Evolutionary conservation across 92 coral and sea anemone genomes (phyloP).

Genomic region (Hydrozoanthus gracilis): DNA sequence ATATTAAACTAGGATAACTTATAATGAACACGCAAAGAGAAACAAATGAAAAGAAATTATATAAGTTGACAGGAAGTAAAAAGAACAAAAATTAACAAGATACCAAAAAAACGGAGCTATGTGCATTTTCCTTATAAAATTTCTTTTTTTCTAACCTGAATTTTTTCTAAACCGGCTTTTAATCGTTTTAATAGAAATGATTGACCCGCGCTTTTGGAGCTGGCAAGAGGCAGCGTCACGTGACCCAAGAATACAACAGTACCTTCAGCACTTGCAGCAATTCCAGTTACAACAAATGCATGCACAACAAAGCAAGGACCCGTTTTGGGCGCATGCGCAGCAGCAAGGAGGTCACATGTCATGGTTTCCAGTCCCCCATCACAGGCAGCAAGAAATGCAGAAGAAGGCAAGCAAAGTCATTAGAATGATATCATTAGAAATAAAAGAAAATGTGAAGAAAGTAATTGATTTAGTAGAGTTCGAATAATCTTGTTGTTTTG

Average conservation of each 20-base stretch:
- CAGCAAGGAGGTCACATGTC: conserved; percentile 43
- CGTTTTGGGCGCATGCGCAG: conserved; percentile 42
- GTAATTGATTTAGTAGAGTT: neutral
- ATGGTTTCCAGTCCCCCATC: conserved; percentile 30
- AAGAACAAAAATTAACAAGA: neutral
- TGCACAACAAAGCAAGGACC: conserved; percentile 57
- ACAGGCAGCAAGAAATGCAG: conserved; percentile 32
- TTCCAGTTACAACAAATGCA: conserved; percentile 71
- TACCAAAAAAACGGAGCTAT: neutral
- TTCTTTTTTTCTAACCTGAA: neutral
- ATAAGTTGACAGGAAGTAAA: too few relatives aligned
- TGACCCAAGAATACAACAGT: conserved; percentile 83
- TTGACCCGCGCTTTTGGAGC: conserved; percentile 36
- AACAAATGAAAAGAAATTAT: too few relatives aligned
- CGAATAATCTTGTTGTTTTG: too few relatives aligned
- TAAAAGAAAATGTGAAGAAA: neutral
- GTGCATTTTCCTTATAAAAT: neutral
- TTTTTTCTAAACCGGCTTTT: neutral
- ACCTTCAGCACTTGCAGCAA: conserved; percentile 67
- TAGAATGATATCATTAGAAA: neutral
- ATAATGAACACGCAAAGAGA: too few relatives aligned
- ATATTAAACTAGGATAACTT: too few relatives aligned
- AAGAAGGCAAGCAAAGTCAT: conserved; percentile 23
- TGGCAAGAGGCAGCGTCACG: conserved; percentile 39
- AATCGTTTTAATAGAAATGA: conserved; percentile 6